Percentiles rank a stretch among this genome's conserved stretches.
Conservation (phyloP, 1,140 invertebrate genomes). For the Mizuhopecten yessoensis region DNA sequence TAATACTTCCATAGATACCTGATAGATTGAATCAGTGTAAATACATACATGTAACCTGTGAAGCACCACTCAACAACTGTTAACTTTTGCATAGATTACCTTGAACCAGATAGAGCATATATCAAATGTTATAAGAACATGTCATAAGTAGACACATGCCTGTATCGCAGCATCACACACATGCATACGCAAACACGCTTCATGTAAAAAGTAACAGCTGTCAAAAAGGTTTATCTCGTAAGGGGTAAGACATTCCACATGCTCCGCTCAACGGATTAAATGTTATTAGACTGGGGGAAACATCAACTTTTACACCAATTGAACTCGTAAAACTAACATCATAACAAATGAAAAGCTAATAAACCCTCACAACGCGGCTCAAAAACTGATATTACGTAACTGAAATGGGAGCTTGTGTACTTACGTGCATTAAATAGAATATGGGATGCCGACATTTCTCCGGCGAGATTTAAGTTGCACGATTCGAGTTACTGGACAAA, state of each 20-base stretch:
- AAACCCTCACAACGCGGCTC: background rate
- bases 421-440: background rate
- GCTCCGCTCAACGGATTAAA: slow-evolving; percentile 37
- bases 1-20: too few species aligned
- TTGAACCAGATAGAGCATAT: background rate
- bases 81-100: background rate
- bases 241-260: background rate
- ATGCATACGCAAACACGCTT: background rate
- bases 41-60: too few species aligned
- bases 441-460: background rate
- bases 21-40: too few species aligned
- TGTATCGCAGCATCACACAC: background rate
- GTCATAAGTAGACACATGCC: background rate
- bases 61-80: background rate
- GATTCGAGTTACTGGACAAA: background rate
- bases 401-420: background rate
- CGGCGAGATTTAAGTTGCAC: background rate
- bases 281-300: background rate
- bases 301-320: slow-evolving; percentile 11
- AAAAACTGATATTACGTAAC: background rate
- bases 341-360: slow-evolving; percentile 12
- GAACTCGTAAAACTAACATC: slow-evolving; percentile 22
- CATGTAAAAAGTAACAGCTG: slow-evolving; percentile 30
- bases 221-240: slow-evolving; percentile 6
- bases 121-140: background rate